A percentile compares a stretch with the other conserved stretches of the same genome.
phyloP scores from a whole-genome alignment of 1,140 invertebrate species.

The Phortica variegata region DNA sequence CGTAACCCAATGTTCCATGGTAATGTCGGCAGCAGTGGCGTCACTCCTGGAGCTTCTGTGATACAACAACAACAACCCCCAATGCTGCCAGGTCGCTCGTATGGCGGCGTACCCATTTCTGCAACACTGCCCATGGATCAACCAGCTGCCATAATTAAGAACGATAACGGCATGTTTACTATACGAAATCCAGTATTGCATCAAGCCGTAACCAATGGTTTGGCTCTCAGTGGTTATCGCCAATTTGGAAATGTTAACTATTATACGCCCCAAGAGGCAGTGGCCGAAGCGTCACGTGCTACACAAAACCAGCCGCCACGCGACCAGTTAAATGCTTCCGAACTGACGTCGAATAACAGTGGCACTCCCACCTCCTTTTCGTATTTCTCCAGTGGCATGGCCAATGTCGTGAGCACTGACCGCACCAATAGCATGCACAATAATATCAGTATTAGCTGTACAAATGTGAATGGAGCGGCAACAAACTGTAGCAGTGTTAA shows the following conservation, averaged over 20 bases:
- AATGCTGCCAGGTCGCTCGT: constrained; percentile 35
- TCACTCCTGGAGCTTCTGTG: constrained; percentile 15
- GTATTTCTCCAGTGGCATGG: constrained; percentile 45
- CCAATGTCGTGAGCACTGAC: constrained; percentile 22
- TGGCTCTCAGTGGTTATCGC: constrained; percentile 42
- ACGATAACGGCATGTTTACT: constrained; percentile 77
- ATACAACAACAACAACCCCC: constrained; percentile 35
- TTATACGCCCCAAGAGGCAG: constrained; percentile 46
- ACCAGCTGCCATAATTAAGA: constrained; percentile 68
- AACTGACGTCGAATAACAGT: constrained; percentile 6
- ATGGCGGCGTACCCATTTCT: constrained; percentile 26
- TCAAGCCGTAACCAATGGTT: constrained; percentile 48
- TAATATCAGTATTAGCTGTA: constrained; percentile 56
- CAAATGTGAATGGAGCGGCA: constrained; percentile 31
- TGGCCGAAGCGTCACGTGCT: constrained; percentile 42
- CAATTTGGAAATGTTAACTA: constrained; percentile 52
- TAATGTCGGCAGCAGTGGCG: constrained; percentile 28
- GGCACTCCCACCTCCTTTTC: constrained; percentile 35
- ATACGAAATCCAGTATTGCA: constrained; percentile 68
- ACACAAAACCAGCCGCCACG: constrained; percentile 32
- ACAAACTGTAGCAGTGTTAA: constrained; percentile 9
- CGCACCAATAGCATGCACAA: constrained; percentile 41
- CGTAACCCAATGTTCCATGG: constrained; percentile 72
- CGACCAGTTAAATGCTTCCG: constrained; percentile 9
- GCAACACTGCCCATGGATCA: constrained; percentile 46